Evolutionary conservation across 1,140 invertebrate species (phyloP), one percentile per base, ranked within the genome.

Genomic region (Drosophila navojoa): DNA sequence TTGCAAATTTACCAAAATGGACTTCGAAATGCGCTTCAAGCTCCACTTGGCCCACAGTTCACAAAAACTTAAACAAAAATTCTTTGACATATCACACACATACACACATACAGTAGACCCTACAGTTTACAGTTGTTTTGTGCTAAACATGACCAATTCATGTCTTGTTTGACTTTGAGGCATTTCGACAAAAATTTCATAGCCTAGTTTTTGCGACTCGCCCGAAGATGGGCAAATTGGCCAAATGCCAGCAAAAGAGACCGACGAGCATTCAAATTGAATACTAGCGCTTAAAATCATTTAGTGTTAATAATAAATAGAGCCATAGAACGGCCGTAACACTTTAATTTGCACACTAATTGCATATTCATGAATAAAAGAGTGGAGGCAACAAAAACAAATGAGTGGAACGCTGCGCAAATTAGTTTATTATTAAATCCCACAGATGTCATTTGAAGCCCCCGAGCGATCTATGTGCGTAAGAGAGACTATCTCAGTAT

Each of bases 381-480:
- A 84, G 67, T 62, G 45, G 35, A 19, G 70, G 58, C 62, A 57
- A 3, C 19, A 22, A 22, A 22, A 22, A 61, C 54, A 58, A 70
- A 19, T 19, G 47, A 60, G 25, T 15, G 53, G 15, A 74, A 62
- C 54, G 59, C 58, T 47, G 59, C 49, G 55, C 72, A 89, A 89
- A 90, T 89, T 90, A 90, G 76, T 81, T 86, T 81, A 86, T 86
- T 85, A 85, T 86, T 76, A 87, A 86, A 76, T 86, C 82, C 78
- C 81, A 62, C 63, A 86, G 82, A 87, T 87, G 78, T 87, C 81
- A 86, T 86, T 86, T 70, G 19, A 13, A 42, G 59, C 25, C 74
- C 81, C 73, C 35, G 35, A 71, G 79, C 78, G 63, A 52, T 61
- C 57, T 58, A 64, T 35, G 44, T 64, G 60, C 67, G 64, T 52